Conservation (phyloP, 2,888 invertebrate genomes). For the Bombylius major region DNA sequence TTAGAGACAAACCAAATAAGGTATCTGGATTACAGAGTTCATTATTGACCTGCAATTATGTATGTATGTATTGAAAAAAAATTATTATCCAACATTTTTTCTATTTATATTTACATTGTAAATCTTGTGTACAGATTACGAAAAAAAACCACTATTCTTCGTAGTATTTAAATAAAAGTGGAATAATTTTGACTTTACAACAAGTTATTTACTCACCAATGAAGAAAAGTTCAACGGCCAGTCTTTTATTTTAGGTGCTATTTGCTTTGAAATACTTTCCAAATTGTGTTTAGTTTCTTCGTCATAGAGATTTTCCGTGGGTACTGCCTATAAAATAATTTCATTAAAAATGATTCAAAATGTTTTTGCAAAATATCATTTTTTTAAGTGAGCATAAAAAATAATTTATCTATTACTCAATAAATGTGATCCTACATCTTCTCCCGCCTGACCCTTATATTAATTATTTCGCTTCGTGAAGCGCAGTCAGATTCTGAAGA, state of each 20-base stretch:
- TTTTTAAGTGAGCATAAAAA: too few species aligned
- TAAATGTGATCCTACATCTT: too few species aligned
- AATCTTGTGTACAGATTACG: too few species aligned
- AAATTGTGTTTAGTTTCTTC: constrained; percentile 54
- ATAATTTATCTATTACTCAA: too few species aligned
- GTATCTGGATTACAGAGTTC: constrained; percentile 55
- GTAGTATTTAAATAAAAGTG: too few species aligned
- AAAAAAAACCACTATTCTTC: too few species aligned
- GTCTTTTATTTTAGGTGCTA: constrained; percentile 40
- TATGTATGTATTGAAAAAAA: neutral
- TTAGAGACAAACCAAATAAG: constrained; percentile 69
- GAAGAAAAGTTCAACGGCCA: constrained; percentile 36
- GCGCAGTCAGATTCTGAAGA: too few species aligned
- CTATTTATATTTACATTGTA: too few species aligned
- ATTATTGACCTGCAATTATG: constrained; percentile 40
- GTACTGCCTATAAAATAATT: constrained; percentile 7
- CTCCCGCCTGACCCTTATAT: too few species aligned
- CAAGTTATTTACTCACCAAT: constrained; percentile 20
- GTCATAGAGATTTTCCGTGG: constrained; percentile 12
- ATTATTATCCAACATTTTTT: too few species aligned
- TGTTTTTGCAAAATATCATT: too few species aligned
- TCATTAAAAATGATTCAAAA: neutral
- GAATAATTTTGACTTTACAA: neutral
- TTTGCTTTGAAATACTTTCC: constrained; percentile 62
- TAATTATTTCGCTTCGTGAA: too few species aligned